Conservation (phyloP, 1,140 invertebrate species). For the Drosophila seguyi region DNA sequence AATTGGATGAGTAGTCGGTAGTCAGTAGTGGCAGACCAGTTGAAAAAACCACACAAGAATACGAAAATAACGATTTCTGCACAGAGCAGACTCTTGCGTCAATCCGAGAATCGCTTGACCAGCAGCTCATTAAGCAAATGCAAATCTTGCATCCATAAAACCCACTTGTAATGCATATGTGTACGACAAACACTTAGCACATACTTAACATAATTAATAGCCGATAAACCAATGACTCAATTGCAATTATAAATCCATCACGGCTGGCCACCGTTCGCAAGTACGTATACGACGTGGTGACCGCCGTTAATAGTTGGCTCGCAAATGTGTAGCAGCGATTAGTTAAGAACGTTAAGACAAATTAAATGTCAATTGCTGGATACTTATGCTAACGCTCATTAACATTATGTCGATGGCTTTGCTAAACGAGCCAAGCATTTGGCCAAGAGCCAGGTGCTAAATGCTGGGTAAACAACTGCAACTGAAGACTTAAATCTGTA, state of each 20-base stretch:
- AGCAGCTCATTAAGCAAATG: conserved; percentile 49
- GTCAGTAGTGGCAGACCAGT: conserved; percentile 3
- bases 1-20: conserved; percentile 68
- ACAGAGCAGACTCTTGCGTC: conserved; percentile 31
- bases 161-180: conserved; percentile 43
- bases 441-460: conserved; percentile 42
- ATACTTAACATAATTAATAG: conserved; percentile 69
- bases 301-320: conserved; percentile 10
- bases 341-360: conserved; percentile 60
- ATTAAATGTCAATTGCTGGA: conserved; percentile 70
- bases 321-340: conserved; percentile 37
- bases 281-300: conserved; percentile 39
- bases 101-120: conserved; percentile 32
- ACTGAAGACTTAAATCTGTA: conserved; percentile 16
- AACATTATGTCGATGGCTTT: conserved; percentile 35
- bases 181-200: conserved; percentile 34
- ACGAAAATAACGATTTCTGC: conserved; percentile 36
- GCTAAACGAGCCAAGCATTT: conserved; percentile 8
- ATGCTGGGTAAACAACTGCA: conserved; percentile 2
- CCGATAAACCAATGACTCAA: conserved; percentile 46
- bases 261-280: conserved; percentile 10
- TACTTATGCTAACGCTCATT: conserved; percentile 52
- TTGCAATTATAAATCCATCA: conserved; percentile 75
- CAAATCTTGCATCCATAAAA: conserved; percentile 40
- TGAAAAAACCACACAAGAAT: conserved; percentile 38